Conservation (phyloP, 2,797 vertebrate species). For the Lacerta bilineata region DNA sequence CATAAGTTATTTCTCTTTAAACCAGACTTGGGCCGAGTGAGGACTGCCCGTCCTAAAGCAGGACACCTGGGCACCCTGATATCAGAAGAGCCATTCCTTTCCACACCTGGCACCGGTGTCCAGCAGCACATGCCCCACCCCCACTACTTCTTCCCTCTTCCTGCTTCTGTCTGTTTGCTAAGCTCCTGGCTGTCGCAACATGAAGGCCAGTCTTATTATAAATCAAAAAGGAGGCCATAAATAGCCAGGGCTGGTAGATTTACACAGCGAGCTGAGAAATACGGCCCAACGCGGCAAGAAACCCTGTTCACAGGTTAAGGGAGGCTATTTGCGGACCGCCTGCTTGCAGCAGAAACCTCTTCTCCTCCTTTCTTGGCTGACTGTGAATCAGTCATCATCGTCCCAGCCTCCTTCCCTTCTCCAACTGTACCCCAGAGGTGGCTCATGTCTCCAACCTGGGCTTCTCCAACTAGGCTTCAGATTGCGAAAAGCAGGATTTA, state of each 20-base stretch:
- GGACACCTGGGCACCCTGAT: too few species aligned
- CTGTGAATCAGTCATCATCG: neutral
- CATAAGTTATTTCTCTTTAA: too few species aligned
- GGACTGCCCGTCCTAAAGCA: too few species aligned
- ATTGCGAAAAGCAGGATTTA: neutral
- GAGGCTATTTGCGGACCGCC: neutral
- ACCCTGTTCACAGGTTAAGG: neutral
- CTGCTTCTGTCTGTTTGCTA: too few species aligned
- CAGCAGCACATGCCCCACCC: rapidly evolving
- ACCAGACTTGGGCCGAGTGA: too few species aligned
- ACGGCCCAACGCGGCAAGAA: neutral
- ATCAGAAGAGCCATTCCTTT: neutral
- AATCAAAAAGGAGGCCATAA: slow-evolving; percentile 27
- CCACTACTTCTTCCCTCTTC: neutral
- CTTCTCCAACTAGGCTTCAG: neutral
- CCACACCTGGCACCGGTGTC: neutral
- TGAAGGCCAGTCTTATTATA: slow-evolving; percentile 14
- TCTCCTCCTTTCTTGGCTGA: neutral
- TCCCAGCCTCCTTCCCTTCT: neutral
- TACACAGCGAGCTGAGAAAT: neutral
- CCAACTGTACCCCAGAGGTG: neutral
- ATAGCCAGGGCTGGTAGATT: slow-evolving; percentile 13
- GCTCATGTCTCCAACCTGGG: neutral
- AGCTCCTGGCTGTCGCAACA: neutral
- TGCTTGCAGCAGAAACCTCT: neutral